Evolutionary conservation across 64 coral and sea anemone species (phyloP), one percentile per base, ranked within the genome.

Genomic region (Trachythela sp.): DNA sequence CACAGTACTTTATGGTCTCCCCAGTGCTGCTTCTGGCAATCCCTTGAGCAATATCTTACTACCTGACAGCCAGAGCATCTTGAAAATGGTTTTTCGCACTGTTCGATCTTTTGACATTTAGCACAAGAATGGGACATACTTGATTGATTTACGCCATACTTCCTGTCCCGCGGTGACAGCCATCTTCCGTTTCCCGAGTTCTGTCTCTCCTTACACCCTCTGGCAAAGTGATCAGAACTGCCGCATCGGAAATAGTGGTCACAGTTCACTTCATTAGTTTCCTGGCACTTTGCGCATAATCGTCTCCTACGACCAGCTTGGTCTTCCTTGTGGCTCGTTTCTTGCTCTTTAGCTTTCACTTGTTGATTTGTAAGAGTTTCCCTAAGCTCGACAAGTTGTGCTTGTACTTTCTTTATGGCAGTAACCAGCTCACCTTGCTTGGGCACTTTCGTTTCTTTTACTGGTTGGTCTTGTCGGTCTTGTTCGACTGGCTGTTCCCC

Each of bases 201-300:
- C 83, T 87, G 75, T n/a, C 84, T 48, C 29, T 43, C 49, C 58
- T 48, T 91, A 91, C 84, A 86, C 42, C 90, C 85, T 42, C 90
- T 86, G 38, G 60, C 90, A 87, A 91, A 91, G 36, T 87, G 90
- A 39, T 91, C 90, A 43, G 75, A 64, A 6, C 84, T 86, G 22
- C 90, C 84, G 39, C 90, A 91, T 34, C 85, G 64, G 85, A 91
- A 87, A 86, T n/a, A 91, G 37, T 91, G 84, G 72, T 88, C 87
- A 36, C 87, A 88, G 51, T 87, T 87, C 48, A 70, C 64, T 9
- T 70, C 24, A n/a, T 70, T 70, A 22, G 64, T 70, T 70, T 70
- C 64, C 24, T 9, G 64, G 64, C 64, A 70, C 64, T 70, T 70
- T 70, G 64, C 5, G 30, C 64, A 70, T 70, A 70, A 70, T 70